Conservation (phyloP, 2,113 vertebrate genomes). For the Phalacrocorax pelagicus region DNA sequence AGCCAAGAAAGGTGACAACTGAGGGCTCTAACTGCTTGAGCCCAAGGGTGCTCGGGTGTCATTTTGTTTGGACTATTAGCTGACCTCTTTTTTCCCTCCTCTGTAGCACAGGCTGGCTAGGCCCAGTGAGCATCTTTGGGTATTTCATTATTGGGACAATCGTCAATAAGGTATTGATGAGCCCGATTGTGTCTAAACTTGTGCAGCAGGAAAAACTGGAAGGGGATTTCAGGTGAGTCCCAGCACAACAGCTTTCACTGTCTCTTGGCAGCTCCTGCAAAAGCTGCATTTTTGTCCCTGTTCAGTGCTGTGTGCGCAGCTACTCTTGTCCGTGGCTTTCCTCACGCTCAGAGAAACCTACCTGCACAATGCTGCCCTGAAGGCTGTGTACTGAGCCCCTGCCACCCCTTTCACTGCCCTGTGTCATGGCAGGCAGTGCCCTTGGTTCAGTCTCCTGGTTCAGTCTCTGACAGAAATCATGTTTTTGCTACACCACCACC, state of each 20-base stretch:
- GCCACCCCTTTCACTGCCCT: neutral
- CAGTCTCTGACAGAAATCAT: neutral
- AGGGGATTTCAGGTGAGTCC: slow-evolving; percentile 90
- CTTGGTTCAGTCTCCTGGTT: neutral
- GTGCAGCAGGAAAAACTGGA: slow-evolving; percentile 96
- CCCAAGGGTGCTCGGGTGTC: neutral
- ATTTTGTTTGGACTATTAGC: neutral
- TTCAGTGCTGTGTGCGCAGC: neutral
- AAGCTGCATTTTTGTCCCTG: neutral
- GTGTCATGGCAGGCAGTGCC: neutral
- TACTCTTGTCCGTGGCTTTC: neutral
- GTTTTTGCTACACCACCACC: neutral
- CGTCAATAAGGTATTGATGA: slow-evolving; percentile 90
- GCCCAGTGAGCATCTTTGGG: slow-evolving; percentile 89
- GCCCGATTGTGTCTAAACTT: slow-evolving; percentile 89
- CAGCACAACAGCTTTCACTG: neutral
- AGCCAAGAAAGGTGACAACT: neutral
- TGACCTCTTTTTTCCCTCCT: neutral
- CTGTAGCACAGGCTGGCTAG: slow-evolving; percentile 92
- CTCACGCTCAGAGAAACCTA: neutral
- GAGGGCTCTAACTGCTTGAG: neutral
- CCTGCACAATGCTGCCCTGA: neutral
- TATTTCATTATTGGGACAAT: slow-evolving; percentile 92
- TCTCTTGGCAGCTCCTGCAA: neutral
- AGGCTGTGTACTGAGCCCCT: neutral